Evolutionary conservation across 92 coral and sea anemone genomes (phyloP).

Genomic region (Pocillopora meandrina): DNA sequence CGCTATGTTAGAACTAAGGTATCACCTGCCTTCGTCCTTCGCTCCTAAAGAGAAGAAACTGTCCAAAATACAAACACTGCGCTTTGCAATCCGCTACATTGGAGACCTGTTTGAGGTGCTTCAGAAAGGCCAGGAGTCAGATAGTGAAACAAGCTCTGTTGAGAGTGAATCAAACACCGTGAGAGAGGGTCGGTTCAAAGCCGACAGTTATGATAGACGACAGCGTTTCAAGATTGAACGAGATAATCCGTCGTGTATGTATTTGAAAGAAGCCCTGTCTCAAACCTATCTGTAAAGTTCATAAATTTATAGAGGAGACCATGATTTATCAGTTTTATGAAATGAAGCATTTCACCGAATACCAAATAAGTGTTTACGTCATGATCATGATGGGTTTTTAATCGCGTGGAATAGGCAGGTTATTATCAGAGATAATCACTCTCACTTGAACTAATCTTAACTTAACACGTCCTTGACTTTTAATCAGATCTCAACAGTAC

Average conservation of each 20-base stretch:
- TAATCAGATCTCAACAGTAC: neutral
- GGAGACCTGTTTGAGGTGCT: constrained; percentile 73
- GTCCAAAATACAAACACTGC: constrained; percentile 93
- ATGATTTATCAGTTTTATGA: neutral
- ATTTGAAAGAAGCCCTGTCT: neutral
- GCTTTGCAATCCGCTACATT: constrained; percentile 92
- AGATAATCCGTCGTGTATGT: neutral
- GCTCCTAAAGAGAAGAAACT: constrained; percentile 87
- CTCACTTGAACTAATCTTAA: neutral
- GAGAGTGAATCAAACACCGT: neutral
- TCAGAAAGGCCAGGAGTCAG: constrained; percentile 53
- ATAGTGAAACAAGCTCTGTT: neutral
- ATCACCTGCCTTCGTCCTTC: constrained; percentile 77
- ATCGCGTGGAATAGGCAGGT: neutral
- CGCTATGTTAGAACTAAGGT: constrained; percentile 86
- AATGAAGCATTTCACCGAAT: neutral
- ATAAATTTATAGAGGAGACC: neutral
- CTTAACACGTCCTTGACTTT: neutral
- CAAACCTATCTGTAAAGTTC: neutral
- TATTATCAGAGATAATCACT: neutral
- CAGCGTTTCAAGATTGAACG: constrained; percentile 5
- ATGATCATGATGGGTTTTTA: neutral
- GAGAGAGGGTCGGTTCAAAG: neutral
- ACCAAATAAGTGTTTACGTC: neutral
- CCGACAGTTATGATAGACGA: neutral